Base-by-base conservation (phyloP, 2,797 vertebrate species). In the Chaetodon trifasciatus region DNA sequence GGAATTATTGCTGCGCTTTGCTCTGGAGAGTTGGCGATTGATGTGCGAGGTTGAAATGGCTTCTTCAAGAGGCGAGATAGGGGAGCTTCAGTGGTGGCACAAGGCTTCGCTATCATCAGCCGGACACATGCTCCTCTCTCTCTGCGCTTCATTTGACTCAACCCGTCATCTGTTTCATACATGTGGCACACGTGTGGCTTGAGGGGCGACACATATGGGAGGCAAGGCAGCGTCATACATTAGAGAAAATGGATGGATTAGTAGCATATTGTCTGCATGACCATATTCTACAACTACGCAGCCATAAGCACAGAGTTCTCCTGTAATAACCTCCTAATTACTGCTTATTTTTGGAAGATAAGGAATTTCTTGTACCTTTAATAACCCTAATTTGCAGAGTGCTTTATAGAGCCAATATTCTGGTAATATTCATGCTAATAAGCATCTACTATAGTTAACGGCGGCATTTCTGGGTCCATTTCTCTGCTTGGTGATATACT, bases 31-130 rank as follows among this genome's bases (percentile, higher is more conserved):
- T 86, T 39, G 85, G 70, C 90, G 75, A 93, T 94, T 95, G 94
- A 93, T 95, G 93, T 92, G 91, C 81, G 69, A 0, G 81, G 84
- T 87, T 91, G 91, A 94, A 94, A 94, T 92, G 86, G 90, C 86
- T 91, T 84, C 86, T 93, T 94, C 87, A 91, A 88, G 92, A 81
- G 74, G 62, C 65, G 76, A 74, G 81, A 77, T 83, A 83, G 28
- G 77, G 65, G 70, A 76, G 82, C 68, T 76, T 70, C 67, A 37
- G 75, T 23, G 70, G 67, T 57, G 81, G 74, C 87, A 75, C 84
- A 21, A 53, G 50, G 78, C 78, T 50, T 40, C 8, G 50, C 79
- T 82, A 67, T 86, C 86, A 83, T 87, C 87, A 47, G 58, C 76
- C 47, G 66, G 76, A 83, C 85, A 67, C 74, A 79, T 67, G 52